phyloP scores from a whole-genome alignment of 2,797 vertebrate species.

The Lerista edwardsae region DNA sequence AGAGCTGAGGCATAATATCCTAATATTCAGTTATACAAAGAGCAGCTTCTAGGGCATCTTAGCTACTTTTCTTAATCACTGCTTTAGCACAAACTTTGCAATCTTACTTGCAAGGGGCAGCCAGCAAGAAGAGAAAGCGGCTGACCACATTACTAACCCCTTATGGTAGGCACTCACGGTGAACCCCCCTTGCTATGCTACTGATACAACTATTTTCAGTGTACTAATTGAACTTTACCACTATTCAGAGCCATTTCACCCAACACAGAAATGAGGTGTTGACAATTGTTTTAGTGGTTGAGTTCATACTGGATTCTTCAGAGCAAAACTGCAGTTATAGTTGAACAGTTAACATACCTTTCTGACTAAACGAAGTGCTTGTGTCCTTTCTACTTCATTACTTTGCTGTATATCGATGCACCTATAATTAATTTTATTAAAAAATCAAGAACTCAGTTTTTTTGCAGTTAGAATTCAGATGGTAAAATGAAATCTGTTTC shows the following conservation, averaged over 20 bases:
- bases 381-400: slow-evolving; percentile 98
- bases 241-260: not conserved
- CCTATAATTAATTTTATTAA: slow-evolving; percentile 72
- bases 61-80: not conserved
- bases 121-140: too few species aligned
- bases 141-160: too few species aligned
- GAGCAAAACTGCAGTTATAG: not conserved
- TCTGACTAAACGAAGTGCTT: slow-evolving; percentile 95
- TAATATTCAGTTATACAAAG: not conserved
- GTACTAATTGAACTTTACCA: not conserved
- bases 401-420: slow-evolving; percentile 99
- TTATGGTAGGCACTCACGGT: too few species aligned
- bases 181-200: too few species aligned
- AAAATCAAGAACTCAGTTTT: slow-evolving; percentile 28
- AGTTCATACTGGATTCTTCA: not conserved
- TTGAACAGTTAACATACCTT: slow-evolving; percentile 82
- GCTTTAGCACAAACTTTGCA: not conserved
- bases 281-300: too few species aligned
- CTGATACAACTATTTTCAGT: not conserved
- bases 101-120: not conserved
- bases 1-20: too few species aligned
- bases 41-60: not conserved
- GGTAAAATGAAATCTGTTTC: not conserved
- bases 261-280: not conserved
- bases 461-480: not conserved